Conservation (phyloP, 2,888 invertebrate genomes). For the Scaptodrosophila latifasciaeformis region DNA sequence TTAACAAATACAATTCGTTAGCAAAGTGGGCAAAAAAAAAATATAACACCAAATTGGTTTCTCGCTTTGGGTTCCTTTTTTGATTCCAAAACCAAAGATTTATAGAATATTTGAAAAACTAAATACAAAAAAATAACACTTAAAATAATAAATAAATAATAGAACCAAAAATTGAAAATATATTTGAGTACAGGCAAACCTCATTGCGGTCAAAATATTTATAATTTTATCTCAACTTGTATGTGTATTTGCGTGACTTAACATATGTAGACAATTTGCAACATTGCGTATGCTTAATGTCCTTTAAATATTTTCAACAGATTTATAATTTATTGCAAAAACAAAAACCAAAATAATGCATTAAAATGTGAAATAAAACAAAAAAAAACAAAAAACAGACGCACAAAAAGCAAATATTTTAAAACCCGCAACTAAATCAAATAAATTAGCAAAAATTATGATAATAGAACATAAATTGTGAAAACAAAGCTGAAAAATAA, state of each 20-base stretch:
- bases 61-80: too few relatives aligned
- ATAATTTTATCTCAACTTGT: conserved; percentile 28
- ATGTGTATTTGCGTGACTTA: conserved; percentile 21
- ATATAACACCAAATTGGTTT: neutral
- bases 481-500: too few relatives aligned
- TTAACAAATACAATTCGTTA: conserved; percentile 50
- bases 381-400: too few relatives aligned
- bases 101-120: too few relatives aligned
- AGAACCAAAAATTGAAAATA: too few relatives aligned
- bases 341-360: neutral
- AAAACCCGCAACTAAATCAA: neutral
- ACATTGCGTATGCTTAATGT: conserved; percentile 35
- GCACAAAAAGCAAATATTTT: too few relatives aligned
- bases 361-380: too few relatives aligned
- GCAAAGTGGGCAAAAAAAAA: conserved; percentile 45
- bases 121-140: too few relatives aligned
- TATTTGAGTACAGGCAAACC: conserved; percentile 30
- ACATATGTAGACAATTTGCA: conserved; percentile 27
- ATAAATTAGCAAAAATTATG: neutral
- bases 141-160: too few relatives aligned
- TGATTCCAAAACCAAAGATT: too few relatives aligned
- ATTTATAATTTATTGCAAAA: conserved; percentile 56
- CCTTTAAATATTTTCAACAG: conserved; percentile 47
- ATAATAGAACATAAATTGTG: too few relatives aligned
- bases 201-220: conserved; percentile 66